Conservation (phyloP, 2,797 vertebrate species). For the Microtus agrestis region DNA sequence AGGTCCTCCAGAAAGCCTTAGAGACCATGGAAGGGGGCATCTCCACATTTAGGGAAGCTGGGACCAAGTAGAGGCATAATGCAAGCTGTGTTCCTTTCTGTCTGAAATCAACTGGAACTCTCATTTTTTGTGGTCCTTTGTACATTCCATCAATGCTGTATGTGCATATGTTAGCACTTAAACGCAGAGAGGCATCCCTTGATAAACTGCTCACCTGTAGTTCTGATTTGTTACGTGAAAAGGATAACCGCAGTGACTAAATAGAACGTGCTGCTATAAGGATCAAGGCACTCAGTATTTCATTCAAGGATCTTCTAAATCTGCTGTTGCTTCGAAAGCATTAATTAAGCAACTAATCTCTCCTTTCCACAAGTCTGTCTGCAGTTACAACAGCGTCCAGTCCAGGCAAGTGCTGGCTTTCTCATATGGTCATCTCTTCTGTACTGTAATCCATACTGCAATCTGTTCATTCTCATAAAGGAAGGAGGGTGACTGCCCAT, state of each 20-base stretch:
- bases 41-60: neutral
- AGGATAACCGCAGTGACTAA: neutral
- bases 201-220: neutral
- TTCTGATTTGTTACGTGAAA: constrained; percentile 60
- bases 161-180: neutral
- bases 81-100: constrained; percentile 2
- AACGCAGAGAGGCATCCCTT: neutral
- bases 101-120: constrained; percentile 57
- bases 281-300: neutral
- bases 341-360: constrained; percentile 36
- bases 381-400: neutral
- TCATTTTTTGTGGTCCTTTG: neutral
- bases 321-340: neutral
- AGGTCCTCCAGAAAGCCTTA: constrained; percentile 72
- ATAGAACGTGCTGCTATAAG: constrained; percentile 10
- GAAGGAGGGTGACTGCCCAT: neutral
- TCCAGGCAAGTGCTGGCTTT: constrained; percentile 14
- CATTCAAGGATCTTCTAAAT: constrained; percentile 52
- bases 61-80: constrained; percentile 24
- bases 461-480: neutral
- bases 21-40: constrained; percentile 64
- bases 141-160: neutral
- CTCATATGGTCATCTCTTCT: neutral
- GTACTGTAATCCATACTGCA: neutral
- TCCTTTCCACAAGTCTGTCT: constrained; percentile 31